These are phyloP conservation scores for Anguilla rostrata DNA, from an alignment of 2,113 vertebrate genomes.

Conservation along the genomic window DNA sequence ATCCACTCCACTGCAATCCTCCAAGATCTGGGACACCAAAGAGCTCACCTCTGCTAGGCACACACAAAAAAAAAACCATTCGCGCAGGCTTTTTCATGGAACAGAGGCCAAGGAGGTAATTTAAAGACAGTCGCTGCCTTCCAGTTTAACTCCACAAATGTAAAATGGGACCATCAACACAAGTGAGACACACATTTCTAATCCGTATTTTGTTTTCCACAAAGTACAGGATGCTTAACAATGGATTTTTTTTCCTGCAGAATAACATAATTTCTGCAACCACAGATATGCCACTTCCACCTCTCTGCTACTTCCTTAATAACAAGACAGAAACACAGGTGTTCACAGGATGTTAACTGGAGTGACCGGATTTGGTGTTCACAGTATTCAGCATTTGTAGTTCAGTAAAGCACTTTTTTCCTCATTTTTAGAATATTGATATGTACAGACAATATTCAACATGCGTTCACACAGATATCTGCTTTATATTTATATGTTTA, in stretches of 20 bases:
- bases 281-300: not conserved
- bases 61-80: not conserved
- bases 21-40: not conserved
- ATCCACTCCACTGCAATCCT: not conserved
- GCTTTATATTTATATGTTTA: conserved; percentile 57
- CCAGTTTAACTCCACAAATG: not conserved
- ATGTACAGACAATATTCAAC: conserved; percentile 56
- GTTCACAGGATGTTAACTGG: conserved; percentile 42
- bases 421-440: conserved; percentile 50
- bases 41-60: not conserved
- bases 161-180: not conserved
- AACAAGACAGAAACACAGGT: conserved; percentile 1
- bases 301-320: not conserved
- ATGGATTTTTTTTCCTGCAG: not conserved
- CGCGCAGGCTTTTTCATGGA: not conserved
- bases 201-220: not conserved
- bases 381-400: conserved; percentile 75
- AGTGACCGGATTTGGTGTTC: conserved; percentile 67
- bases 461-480: conserved; percentile 59
- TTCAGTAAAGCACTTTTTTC: conserved; percentile 74
- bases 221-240: not conserved
- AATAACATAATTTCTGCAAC: not conserved
- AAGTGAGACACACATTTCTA: not conserved
- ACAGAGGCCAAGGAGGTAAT: not conserved
- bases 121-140: conserved; percentile 13